These are phyloP conservation scores for Leptura quadrifasciata DNA, from an alignment of 2,888 invertebrate genomes.

Conservation along the genomic window DNA sequence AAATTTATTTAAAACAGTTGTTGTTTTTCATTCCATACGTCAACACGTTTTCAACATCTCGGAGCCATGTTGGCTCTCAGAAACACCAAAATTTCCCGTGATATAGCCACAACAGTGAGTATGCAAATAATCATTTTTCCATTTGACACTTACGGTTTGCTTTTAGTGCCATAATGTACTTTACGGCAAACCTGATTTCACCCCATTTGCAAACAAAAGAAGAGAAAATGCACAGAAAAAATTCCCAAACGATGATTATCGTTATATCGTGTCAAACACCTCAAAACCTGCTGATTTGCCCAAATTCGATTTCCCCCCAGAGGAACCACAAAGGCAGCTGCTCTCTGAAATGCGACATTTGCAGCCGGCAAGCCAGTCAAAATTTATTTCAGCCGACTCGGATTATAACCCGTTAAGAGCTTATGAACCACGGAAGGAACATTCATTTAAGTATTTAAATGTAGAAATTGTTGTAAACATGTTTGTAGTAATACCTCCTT, in stretches of 20 bases:
- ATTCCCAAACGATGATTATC: slow-evolving; percentile 7
- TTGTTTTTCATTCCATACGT: slow-evolving; percentile 36
- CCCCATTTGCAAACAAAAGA: slow-evolving; percentile 33
- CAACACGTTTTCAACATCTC: slow-evolving; percentile 36
- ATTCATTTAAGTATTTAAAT: background rate
- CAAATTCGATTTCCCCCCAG: slow-evolving; percentile 41
- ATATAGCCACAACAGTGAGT: slow-evolving; percentile 57
- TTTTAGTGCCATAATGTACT: slow-evolving; percentile 54
- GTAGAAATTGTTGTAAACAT: background rate
- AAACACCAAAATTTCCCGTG: slow-evolving; percentile 60
- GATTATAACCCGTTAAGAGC: background rate
- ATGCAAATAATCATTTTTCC: slow-evolving; percentile 1
- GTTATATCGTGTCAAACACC: slow-evolving; percentile 48
- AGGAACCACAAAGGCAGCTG: slow-evolving; percentile 34
- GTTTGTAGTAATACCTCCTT: background rate
- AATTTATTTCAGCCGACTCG: slow-evolving; percentile 41
- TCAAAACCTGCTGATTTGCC: slow-evolving; percentile 46
- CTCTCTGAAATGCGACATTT: slow-evolving; percentile 49
- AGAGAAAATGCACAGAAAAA: slow-evolving; percentile 26
- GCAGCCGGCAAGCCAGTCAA: slow-evolving; percentile 51
- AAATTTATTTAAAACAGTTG: slow-evolving; percentile 51
- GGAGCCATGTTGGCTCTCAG: slow-evolving; percentile 59
- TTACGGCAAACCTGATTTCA: slow-evolving; percentile 45
- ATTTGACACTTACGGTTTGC: background rate
- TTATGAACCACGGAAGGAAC: slow-evolving; percentile 27